A percentile compares a stretch with the other conserved stretches of the same genome.
Evolutionary conservation across 2,113 vertebrate genomes (phyloP).

Genomic region (Sprattus sprattus): DNA sequence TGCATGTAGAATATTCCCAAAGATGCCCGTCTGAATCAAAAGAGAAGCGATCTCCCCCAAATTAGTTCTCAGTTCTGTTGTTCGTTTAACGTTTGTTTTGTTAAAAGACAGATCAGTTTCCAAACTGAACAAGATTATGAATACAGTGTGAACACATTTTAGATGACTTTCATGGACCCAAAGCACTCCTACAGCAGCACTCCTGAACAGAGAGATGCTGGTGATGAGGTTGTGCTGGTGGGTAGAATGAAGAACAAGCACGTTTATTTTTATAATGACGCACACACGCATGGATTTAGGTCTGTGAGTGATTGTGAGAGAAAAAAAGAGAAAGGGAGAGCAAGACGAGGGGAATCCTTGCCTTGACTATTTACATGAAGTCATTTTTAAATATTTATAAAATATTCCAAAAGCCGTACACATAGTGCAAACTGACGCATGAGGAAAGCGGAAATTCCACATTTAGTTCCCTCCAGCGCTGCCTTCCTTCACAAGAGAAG

Average conservation of each 20-base stretch:
- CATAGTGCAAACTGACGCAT: conserved; percentile 65
- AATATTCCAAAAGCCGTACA: conserved; percentile 55
- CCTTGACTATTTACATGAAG: conserved; percentile 48
- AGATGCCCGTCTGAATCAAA: conserved; percentile 54
- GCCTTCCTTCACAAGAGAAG: conserved; percentile 22
- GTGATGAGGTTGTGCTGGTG: conserved; percentile 57
- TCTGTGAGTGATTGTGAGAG: conserved; percentile 42
- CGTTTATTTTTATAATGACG: neutral
- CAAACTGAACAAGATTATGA: conserved; percentile 14
- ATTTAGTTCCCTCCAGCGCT: conserved; percentile 36
- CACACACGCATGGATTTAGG: neutral
- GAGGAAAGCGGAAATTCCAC: conserved; percentile 54
- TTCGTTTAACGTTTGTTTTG: conserved; percentile 8
- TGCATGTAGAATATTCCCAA: conserved; percentile 73
- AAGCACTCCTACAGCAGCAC: neutral
- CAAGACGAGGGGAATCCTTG: conserved; percentile 32
- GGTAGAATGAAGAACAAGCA: neutral
- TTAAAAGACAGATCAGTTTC: neutral
- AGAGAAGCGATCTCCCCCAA: neutral
- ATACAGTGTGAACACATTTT: neutral
- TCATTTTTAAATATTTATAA: conserved; percentile 50
- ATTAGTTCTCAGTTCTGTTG: conserved; percentile 23
- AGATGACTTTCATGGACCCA: neutral
- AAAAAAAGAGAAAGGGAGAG: conserved; percentile 9
- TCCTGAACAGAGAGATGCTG: conserved; percentile 55